These are phyloP conservation scores for Helarctos malayanus DNA, from an alignment of 2,797 vertebrate species.

Conservation along the genomic window DNA sequence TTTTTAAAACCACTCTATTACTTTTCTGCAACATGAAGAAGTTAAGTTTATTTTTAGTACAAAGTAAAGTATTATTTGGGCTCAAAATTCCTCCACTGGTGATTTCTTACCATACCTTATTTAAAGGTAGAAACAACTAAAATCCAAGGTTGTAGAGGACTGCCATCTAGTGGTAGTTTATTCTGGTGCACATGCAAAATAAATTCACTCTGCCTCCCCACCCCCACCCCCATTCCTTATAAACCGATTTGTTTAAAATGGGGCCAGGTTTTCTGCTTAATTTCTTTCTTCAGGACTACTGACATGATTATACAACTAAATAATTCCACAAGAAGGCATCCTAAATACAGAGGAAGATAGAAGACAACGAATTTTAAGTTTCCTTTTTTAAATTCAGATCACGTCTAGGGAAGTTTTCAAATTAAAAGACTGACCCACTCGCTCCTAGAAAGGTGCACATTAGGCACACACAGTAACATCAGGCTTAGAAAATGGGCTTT, in stretches of 20 bases:
- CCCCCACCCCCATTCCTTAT: neutral
- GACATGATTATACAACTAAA: neutral
- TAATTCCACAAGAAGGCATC: neutral
- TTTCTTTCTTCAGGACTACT: neutral
- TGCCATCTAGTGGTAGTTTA: conserved; percentile 74
- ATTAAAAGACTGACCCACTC: neutral
- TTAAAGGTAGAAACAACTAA: neutral
- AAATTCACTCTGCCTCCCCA: neutral
- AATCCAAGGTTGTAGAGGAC: conserved; percentile 24
- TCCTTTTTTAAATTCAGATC: conserved; percentile 40
- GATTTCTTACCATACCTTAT: neutral
- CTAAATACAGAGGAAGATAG: neutral
- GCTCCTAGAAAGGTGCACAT: neutral
- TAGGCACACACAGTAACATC: neutral
- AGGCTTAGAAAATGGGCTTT: neutral
- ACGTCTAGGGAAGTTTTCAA: conserved; percentile 29
- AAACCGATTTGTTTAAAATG: neutral
- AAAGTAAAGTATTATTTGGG: neutral
- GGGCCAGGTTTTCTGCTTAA: neutral
- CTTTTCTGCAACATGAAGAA: neutral
- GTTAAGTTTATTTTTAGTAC: conserved; percentile 35
- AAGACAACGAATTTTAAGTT: neutral
- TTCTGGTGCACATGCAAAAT: neutral
- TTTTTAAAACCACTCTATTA: neutral
- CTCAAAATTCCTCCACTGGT: conserved; percentile 47